Evolutionary conservation across 2,888 invertebrate genomes (phyloP), one percentile per base, ranked within the genome.

Genomic region (Dicycla oo): DNA sequence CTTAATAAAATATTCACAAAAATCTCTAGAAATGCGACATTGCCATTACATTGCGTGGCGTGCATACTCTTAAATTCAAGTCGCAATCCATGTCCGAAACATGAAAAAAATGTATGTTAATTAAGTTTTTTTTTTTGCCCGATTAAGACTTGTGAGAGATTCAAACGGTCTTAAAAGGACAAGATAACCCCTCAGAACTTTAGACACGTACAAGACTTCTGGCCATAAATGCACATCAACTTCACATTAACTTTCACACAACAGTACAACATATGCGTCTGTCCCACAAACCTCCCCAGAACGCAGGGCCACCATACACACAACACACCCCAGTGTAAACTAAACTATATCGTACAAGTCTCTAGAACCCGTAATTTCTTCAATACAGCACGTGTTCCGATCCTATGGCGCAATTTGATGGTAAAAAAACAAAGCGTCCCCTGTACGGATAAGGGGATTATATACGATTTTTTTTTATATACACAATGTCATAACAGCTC

Each of bases 341-440:
- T 86, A 88, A 91, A 92, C 88, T 90, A 89, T 85, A 88, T 86
- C 87, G 87, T 90, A 91, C 85, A 85, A 86, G 86, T 83, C 81
- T 78, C 78, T 77, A 79, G 84, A 85, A 83, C 88, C 86, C 89
- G 90, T 92, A 92, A 93, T 94, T 92, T 92, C 91, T 91, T 90
- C 78, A 89, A 90, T 89, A 89, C 90, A 93, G 94, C 95, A 95
- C 95, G 95, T 95, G 95, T 94, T 90, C 80, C 81, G 80, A 80
- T 89, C 91, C 89, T 91, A 91, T 91, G 85, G 89, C 88, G 90
- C 91, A 91, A 92, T 93, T 91, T 89, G 84, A 89, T 87, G 82
- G 80, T 68, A 90, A 91, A 92, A 91, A 93, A 92, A 91, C 89
- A 91, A 91, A 85, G 82, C 88, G 85, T 85, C 86, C 87, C 84